Evolutionary conservation across 2,888 invertebrate genomes (phyloP), one percentile per base, ranked within the genome.

Genomic region (Protodeltote pygarga): DNA sequence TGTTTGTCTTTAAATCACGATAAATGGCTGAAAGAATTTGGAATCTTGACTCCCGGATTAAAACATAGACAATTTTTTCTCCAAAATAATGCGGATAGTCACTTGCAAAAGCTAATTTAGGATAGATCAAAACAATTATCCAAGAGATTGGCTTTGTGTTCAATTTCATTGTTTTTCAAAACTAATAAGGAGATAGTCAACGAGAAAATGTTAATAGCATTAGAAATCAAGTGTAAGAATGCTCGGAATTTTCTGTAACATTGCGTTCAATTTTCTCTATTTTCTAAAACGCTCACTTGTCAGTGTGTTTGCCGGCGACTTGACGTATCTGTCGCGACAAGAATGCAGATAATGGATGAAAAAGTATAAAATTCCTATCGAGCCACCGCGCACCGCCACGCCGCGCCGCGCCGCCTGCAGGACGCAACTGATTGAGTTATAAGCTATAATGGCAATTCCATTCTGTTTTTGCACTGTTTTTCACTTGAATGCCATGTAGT

Each of bases 371-470:
- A 90, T 91, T 87, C 87, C 87, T 81, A 81, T 79, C 83, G 76
- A 67, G 77, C 76, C 72, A 59, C 31, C n/a, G n/a, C n/a, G n/a
- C 15, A 33, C 40, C 48, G 41, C 44, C 45, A 41, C 16, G 29
- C 23, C 24, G 15, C 13, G 15, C 31, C 15, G 20, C 71, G 61
- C 77, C 55, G 77, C 72, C 70, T 71, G 70, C 72, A 78, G 71
- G 66, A 73, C 73, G 50, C 73, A 58, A 73, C 81, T 89, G 89
- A 90, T 91, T 90, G 90, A 90, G 90, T 91, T 90, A 91, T 91
- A 89, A 89, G 85, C 85, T 87, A 87, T 87, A 89, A 89, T 88
- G 85, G 86, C 86, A 76, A 84, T 81, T 83, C 83, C 84, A 85
- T 83, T 83, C 79, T 75, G 87, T 89, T 90, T 89, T 89, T 89